Percentiles rank a stretch among this genome's conserved stretches.
These are phyloP conservation scores for Gavia stellata DNA, from an alignment of 2,113 vertebrate species.

Conservation along the genomic window DNA sequence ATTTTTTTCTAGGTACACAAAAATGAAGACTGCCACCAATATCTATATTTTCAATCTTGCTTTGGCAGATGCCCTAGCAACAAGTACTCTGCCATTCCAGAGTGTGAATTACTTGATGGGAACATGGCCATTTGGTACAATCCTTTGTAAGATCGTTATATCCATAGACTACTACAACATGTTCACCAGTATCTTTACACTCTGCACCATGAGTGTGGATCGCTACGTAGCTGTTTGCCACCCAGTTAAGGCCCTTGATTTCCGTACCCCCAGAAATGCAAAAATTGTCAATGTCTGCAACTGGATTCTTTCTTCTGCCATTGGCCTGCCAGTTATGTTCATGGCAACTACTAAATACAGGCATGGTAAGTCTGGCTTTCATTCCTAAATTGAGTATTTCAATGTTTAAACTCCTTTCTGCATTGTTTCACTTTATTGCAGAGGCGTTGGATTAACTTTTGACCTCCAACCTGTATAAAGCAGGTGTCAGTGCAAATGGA, in stretches of 20 bases:
- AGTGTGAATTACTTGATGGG: slow-evolving; percentile 98
- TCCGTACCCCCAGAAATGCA: slow-evolving; percentile 93
- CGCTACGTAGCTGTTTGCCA: slow-evolving; percentile 97
- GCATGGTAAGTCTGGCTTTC: slow-evolving; percentile 67
- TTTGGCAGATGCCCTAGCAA: slow-evolving; percentile 92
- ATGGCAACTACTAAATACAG: slow-evolving; percentile 87
- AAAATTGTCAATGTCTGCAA: slow-evolving; percentile 98
- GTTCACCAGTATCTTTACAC: slow-evolving; percentile 99
- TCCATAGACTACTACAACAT: slow-evolving; percentile 99
- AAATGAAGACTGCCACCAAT: slow-evolving; percentile 99
- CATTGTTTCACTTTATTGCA: background rate
- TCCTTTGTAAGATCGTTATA: slow-evolving; percentile 93
- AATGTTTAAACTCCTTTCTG: background rate
- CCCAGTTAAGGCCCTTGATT: slow-evolving; percentile 94
- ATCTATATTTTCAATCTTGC: slow-evolving; percentile 99
- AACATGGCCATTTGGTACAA: slow-evolving; percentile 93
- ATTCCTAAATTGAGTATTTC: background rate
- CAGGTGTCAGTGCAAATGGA: background rate
- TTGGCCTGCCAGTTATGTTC: slow-evolving; percentile 98
- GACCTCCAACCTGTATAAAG: background rate
- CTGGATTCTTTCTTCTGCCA: slow-evolving; percentile 97
- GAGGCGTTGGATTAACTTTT: background rate
- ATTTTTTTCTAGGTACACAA: slow-evolving; percentile 85
- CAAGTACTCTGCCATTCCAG: slow-evolving; percentile 96
- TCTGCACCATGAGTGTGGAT: slow-evolving; percentile 98